Evolutionary conservation across 2,113 vertebrate genomes (phyloP).

Genomic region (Dicerorhinus sumatrensis): DNA sequence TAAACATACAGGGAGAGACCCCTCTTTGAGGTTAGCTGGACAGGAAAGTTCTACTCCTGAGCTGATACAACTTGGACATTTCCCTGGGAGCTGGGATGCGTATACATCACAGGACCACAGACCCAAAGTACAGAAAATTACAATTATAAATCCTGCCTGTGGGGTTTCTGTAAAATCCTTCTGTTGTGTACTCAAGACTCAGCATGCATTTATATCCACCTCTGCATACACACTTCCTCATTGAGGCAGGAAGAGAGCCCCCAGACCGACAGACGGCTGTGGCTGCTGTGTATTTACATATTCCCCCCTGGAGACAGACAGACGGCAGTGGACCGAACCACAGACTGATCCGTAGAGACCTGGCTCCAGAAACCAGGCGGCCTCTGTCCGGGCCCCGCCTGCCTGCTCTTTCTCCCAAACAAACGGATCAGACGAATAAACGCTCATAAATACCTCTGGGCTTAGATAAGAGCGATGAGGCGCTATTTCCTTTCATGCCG

Average conservation of each 20-base stretch:
- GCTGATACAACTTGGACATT: conserved; percentile 5
- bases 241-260: background rate
- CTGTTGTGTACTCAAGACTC: background rate
- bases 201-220: background rate
- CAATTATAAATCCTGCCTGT: conserved; percentile 18
- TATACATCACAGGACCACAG: background rate
- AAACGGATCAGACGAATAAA: conserved; percentile 85
- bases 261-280: background rate
- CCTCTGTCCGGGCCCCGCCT: conserved; percentile 67
- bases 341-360: conserved; percentile 69
- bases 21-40: background rate
- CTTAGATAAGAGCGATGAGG: conserved; percentile 84
- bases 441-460: conserved; percentile 85
- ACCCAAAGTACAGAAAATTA: conserved; percentile 8
- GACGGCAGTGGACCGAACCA: conserved; percentile 50
- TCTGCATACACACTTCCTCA: background rate
- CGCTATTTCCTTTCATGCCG: conserved; percentile 83
- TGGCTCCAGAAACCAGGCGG: conserved; percentile 77
- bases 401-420: conserved; percentile 84
- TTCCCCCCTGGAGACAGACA: conserved; percentile 59
- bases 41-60: conserved; percentile 50
- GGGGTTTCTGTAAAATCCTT: background rate
- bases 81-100: conserved; percentile 43
- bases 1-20: background rate
- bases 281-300: conserved; percentile 68